Percentiles rank a stretch among this genome's conserved stretches.
phyloP scores from a whole-genome alignment of 2,888 invertebrate genomes.

The Andrena praecox region DNA sequence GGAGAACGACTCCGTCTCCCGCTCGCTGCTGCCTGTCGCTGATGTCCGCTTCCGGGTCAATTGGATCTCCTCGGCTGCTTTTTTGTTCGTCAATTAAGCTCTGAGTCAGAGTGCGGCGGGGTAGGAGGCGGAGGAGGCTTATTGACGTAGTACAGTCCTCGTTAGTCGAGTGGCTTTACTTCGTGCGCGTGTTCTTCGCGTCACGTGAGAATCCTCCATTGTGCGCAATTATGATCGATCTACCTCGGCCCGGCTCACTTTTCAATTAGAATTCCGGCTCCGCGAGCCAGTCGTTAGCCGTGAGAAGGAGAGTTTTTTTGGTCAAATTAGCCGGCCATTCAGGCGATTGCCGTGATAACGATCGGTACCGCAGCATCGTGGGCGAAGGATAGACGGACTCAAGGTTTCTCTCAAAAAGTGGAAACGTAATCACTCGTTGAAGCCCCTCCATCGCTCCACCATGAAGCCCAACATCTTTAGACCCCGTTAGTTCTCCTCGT shows the following conservation, averaged over 20 bases:
- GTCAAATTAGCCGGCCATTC: slow-evolving; percentile 60
- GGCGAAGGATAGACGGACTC: slow-evolving; percentile 14
- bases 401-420: slow-evolving; percentile 15
- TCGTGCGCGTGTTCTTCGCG: neutral
- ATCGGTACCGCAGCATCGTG: slow-evolving; percentile 31
- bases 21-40: slow-evolving; percentile 29
- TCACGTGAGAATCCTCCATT: slow-evolving; percentile 24
- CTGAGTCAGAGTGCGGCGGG: slow-evolving; percentile 71
- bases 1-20: neutral
- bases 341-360: slow-evolving; percentile 6
- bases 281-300: no score
- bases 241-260: neutral
- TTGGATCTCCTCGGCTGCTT: slow-evolving; percentile 69
- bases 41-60: slow-evolving; percentile 79
- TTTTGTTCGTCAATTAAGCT: slow-evolving; percentile 77
- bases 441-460: neutral
- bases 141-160: slow-evolving; percentile 62
- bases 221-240: neutral
- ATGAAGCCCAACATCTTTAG: neutral
- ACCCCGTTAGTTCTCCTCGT: neutral
- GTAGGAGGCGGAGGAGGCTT: slow-evolving; percentile 25
- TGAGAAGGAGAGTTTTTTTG: slow-evolving; percentile 70
- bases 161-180: slow-evolving; percentile 21
- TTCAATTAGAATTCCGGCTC: neutral
- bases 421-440: slow-evolving; percentile 20